Conservation (phyloP, 2,797 vertebrate species). For the Syndactyla subalaris region DNA sequence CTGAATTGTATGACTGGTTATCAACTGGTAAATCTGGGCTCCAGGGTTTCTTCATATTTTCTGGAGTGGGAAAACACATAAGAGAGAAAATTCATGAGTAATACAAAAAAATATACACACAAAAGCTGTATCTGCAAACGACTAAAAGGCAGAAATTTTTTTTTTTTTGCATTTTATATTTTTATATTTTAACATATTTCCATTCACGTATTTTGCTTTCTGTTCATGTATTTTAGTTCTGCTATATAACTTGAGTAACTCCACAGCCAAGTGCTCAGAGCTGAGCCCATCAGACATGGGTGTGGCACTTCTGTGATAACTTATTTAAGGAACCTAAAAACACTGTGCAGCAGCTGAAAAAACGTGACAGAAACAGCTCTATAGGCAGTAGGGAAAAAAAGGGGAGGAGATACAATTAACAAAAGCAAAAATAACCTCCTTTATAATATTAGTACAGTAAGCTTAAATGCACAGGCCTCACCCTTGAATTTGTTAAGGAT, state of each 20-base stretch:
- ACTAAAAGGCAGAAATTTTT: neutral
- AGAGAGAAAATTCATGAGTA: neutral
- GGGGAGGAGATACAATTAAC: neutral
- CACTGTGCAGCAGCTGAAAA: neutral
- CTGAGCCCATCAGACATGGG: neutral
- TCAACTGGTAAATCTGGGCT: constrained; percentile 10
- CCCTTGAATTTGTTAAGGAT: neutral
- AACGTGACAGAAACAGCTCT: neutral
- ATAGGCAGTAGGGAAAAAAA: neutral
- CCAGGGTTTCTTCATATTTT: constrained; percentile 60
- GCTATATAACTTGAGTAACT: neutral
- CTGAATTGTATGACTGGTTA: constrained; percentile 47
- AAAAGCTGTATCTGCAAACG: neutral
- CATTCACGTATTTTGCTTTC: neutral
- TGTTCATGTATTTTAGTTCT: neutral
- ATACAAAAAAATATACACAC: neutral
- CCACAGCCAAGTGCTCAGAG: neutral
- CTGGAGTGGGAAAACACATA: neutral
- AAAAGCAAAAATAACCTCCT: neutral
- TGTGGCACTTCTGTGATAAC: neutral
- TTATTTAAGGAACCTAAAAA: neutral
- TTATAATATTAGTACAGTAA: neutral
- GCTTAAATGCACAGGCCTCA: neutral
- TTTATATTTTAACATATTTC: neutral
- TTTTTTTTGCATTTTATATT: neutral